phyloP scores from a whole-genome alignment of 1,140 invertebrate genomes.

The Platorchestia sp. region DNA sequence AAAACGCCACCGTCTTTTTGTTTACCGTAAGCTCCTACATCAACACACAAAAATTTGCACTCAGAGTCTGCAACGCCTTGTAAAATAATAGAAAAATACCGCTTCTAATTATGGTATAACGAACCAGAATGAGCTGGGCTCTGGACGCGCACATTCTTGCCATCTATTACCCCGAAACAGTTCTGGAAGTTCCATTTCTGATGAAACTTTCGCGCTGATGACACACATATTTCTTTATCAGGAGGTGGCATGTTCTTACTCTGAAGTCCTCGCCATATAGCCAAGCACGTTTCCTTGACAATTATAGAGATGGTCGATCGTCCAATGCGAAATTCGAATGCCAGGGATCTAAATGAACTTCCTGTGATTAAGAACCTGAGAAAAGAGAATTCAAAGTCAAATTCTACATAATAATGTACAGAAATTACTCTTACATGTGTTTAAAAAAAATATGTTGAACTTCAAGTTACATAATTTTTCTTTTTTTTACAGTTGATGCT shows the following conservation, averaged over 20 bases:
- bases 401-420: too few relatives aligned
- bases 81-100: slow-evolving; percentile 65
- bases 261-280: slow-evolving; percentile 30
- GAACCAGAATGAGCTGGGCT: slow-evolving; percentile 65
- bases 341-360: slow-evolving; percentile 51
- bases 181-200: slow-evolving; percentile 68
- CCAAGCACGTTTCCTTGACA: slow-evolving; percentile 56
- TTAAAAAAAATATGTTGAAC: slow-evolving; percentile 30
- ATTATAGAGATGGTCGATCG: slow-evolving; percentile 56
- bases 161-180: slow-evolving; percentile 68
- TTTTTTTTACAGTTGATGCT: slow-evolving; percentile 48
- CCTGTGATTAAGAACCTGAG: slow-evolving; percentile 57
- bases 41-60: slow-evolving; percentile 66
- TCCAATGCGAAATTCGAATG: too few relatives aligned
- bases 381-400: too few relatives aligned
- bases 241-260: slow-evolving; percentile 53
- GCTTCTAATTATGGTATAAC: slow-evolving; percentile 68
- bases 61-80: slow-evolving; percentile 65
- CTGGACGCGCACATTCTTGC: slow-evolving; percentile 68
- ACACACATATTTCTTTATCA: slow-evolving; percentile 51
- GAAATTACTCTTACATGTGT: too few relatives aligned
- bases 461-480: slow-evolving; percentile 43
- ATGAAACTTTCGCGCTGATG: slow-evolving; percentile 62
- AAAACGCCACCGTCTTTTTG: slow-evolving; percentile 67
- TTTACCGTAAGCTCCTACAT: slow-evolving; percentile 67